phyloP scores from a whole-genome alignment of 2,888 invertebrate genomes.

The Ligdia adustata region DNA sequence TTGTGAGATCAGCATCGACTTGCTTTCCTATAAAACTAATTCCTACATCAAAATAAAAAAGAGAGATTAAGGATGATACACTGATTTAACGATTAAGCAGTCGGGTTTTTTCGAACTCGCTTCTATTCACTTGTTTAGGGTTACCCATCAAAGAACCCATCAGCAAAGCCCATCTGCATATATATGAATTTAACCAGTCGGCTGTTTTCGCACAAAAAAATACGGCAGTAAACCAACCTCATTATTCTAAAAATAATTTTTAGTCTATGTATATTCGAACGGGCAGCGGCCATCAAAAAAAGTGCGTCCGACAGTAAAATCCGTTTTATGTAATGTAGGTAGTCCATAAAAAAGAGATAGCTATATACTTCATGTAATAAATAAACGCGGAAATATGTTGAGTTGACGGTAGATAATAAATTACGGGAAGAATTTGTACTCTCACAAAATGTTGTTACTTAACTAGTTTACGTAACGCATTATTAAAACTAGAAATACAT shows the following conservation, averaged over 20 bases:
- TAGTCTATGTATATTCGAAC: slow-evolving; percentile 20
- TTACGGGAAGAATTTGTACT: slow-evolving; percentile 2
- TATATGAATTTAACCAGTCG: slow-evolving; percentile 14
- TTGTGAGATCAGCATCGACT: too few relatives aligned
- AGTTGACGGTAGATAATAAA: slow-evolving; percentile 13
- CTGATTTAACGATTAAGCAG: too few relatives aligned
- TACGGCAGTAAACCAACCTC: slow-evolving; percentile 24
- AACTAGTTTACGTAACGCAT: too few relatives aligned
- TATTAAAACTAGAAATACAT: too few relatives aligned
- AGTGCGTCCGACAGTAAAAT: slow-evolving; percentile 44
- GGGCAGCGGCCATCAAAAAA: slow-evolving; percentile 37
- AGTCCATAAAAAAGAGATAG: slow-evolving; percentile 18
- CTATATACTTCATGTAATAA: slow-evolving; percentile 17
- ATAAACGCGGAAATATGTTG: slow-evolving; percentile 15
- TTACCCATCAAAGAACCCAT: slow-evolving; percentile 1
- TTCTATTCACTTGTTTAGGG: too few relatives aligned
- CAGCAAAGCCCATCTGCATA: slow-evolving; percentile 11
- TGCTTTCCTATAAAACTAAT: too few relatives aligned
- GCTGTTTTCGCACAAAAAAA: slow-evolving; percentile 15
- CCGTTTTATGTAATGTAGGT: slow-evolving; percentile 35
- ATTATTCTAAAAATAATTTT: slow-evolving; percentile 38
- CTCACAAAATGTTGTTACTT: too few relatives aligned
- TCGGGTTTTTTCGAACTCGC: too few relatives aligned
- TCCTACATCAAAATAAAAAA: too few relatives aligned
- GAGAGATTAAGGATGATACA: too few relatives aligned